Evolutionary conservation across 2,113 vertebrate species (phyloP).

Genomic region (Camarhynchus parvulus): DNA sequence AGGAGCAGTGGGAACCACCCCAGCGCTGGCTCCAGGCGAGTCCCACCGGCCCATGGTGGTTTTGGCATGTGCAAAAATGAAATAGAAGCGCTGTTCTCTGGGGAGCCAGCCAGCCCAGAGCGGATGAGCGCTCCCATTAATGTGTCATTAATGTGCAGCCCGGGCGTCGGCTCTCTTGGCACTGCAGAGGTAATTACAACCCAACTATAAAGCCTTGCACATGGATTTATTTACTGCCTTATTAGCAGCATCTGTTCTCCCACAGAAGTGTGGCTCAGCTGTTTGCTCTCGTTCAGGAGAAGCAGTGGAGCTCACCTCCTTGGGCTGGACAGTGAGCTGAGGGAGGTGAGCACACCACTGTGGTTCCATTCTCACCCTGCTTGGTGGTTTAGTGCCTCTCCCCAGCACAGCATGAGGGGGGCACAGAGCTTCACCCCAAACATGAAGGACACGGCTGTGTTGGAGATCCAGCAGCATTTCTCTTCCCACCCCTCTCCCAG

Average conservation of each 20-base stretch:
- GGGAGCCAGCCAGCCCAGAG: background rate
- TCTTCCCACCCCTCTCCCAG: background rate
- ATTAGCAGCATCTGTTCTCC: conserved; percentile 36
- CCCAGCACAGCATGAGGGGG: rapidly evolving
- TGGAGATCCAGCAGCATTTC: background rate
- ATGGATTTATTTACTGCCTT: conserved; percentile 31
- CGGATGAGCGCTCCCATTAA: background rate
- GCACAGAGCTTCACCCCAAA: background rate
- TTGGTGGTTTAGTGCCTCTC: background rate
- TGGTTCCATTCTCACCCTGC: background rate
- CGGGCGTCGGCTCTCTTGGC: conserved; percentile 1
- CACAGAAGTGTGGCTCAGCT: background rate
- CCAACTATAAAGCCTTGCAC: background rate
- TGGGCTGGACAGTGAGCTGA: background rate
- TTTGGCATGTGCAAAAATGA: conserved; percentile 11
- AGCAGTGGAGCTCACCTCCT: background rate
- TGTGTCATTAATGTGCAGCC: conserved; percentile 20
- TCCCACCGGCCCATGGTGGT: background rate
- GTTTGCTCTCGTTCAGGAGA: background rate
- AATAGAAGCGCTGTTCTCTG: background rate
- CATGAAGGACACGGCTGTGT: rapidly evolving
- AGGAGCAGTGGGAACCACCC: background rate
- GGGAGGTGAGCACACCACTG: rapidly evolving
- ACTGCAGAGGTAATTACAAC: conserved; percentile 30
- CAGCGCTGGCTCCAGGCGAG: background rate